Percentiles rank a stretch among this genome's conserved stretches.
Conservation (phyloP, 2,888 invertebrate species). For the Habrosyne pyritoides region DNA sequence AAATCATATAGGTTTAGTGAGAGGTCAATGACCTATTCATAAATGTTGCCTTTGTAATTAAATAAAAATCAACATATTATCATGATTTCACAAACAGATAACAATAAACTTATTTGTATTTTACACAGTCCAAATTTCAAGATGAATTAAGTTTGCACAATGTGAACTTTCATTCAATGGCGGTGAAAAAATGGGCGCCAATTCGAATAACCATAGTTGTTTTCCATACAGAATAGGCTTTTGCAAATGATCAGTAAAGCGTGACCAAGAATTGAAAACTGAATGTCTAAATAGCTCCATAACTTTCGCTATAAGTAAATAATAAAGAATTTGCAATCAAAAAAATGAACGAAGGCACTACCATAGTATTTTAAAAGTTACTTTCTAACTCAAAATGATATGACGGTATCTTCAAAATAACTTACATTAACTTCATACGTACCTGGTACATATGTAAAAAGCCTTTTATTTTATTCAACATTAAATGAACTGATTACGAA, state of each 20-base stretch:
- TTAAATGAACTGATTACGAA: too few species aligned
- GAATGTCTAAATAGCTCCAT: neutral
- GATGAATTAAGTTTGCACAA: neutral
- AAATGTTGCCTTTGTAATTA: neutral
- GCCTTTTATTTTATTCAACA: too few species aligned
- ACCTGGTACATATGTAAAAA: too few species aligned
- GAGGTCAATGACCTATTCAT: neutral
- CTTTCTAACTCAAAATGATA: too few species aligned
- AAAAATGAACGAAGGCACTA: too few species aligned
- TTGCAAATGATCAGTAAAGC: constrained; percentile 33
- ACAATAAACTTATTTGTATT: neutral
- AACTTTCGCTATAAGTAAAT: neutral
- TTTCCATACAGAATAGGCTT: constrained; percentile 22
- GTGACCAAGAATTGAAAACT: constrained; percentile 35
- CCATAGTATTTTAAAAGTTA: too few species aligned
- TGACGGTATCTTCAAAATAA: too few species aligned
- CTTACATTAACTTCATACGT: too few species aligned
- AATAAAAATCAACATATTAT: neutral
- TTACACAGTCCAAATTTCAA: neutral
- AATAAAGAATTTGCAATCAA: too few species aligned
- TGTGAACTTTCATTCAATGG: constrained; percentile 6
- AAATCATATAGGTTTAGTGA: neutral
- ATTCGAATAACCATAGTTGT: constrained; percentile 18
- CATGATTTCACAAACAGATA: neutral
- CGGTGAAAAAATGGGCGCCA: constrained; percentile 17